Evolutionary conservation across 2,797 vertebrate genomes (phyloP).

Genomic region (Nyctibius grandis): DNA sequence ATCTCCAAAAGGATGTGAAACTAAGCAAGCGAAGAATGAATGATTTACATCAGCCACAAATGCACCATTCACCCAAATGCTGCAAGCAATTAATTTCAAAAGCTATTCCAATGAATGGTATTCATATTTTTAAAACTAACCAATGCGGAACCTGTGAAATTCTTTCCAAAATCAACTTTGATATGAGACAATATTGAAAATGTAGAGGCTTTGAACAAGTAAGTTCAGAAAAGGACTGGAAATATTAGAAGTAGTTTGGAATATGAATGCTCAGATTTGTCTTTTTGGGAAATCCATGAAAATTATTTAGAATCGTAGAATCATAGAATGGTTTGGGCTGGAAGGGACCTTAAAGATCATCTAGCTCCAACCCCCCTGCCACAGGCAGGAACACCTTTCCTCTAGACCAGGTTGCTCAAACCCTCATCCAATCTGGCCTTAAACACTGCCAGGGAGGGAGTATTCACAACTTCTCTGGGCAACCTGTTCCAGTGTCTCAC

Average conservation of each 20-base stretch:
- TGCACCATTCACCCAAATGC: background rate
- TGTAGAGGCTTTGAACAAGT: background rate
- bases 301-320: too few relatives aligned
- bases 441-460: too few relatives aligned
- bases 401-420: too few relatives aligned
- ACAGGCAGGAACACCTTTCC: too few relatives aligned
- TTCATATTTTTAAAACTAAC: conserved; percentile 27
- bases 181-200: background rate
- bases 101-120: conserved; percentile 19
- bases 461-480: too few relatives aligned
- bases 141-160: background rate
- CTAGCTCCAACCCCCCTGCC: too few relatives aligned
- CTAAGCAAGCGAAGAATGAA: background rate
- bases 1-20: conserved; percentile 25
- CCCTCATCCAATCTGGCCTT: too few relatives aligned
- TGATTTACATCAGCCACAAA: conserved; percentile 32
- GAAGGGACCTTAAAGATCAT: too few relatives aligned
- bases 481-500: too few relatives aligned
- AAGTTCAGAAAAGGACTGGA: background rate
- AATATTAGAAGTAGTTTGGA: background rate
- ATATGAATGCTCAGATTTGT: background rate
- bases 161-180: conserved; percentile 12
- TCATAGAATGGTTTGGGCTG: too few relatives aligned
- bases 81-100: conserved; percentile 40
- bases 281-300: background rate